Evolutionary conservation across 1,140 invertebrate genomes (phyloP), one percentile per base, ranked within the genome.

Genomic region (Psix sp.): DNA sequence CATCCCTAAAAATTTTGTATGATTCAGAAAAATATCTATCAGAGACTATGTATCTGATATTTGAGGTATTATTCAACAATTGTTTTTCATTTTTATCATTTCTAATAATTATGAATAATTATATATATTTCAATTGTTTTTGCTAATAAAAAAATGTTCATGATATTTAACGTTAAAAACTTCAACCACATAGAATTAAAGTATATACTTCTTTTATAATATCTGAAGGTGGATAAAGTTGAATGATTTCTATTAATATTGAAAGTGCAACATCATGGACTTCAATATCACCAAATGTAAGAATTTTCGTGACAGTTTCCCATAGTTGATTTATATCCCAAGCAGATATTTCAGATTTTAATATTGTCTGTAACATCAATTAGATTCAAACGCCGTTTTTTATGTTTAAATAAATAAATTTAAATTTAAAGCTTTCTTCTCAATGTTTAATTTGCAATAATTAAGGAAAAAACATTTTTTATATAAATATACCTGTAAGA

Each of bases 401-500:
- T 18, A 68, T 17, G 51, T 40, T 36, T 33, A 39, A 26, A 24
- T 15, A 40, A 6, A 36, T 13, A 36, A 21, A 59, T 46, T 29
- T 13, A 15, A n/a, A 45, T 26, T 14, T 21, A 31, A 38, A 24
- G 40, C n/a, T n/a, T 13, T 26, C 10, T 24, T 24, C 11, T 56
- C 38, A 39, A 39, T 38, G 10, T 26, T 24, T 45, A 35, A 29
- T 29, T 24, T 9, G 21, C 21, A 5, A 7, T 14, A 14, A 1
- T 7, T 11, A 42, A 31, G n/a, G n/a, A n/a, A n/a, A n/a, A n/a
- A n/a, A n/a, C 3, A 13, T 33, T 48, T 51, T 11, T 11, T 4
- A 17, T 14, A 57, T 42, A 7, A 43, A 16, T 67, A 35, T 71
- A 83, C 82, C 71, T 82, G 78, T 49, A 85, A 57, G 43, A 86